A percentile compares a stretch with the other conserved stretches of the same genome.
These are phyloP conservation scores for Andrena cerasifolii DNA, from an alignment of 1,140 invertebrate species.

Conservation along the genomic window DNA sequence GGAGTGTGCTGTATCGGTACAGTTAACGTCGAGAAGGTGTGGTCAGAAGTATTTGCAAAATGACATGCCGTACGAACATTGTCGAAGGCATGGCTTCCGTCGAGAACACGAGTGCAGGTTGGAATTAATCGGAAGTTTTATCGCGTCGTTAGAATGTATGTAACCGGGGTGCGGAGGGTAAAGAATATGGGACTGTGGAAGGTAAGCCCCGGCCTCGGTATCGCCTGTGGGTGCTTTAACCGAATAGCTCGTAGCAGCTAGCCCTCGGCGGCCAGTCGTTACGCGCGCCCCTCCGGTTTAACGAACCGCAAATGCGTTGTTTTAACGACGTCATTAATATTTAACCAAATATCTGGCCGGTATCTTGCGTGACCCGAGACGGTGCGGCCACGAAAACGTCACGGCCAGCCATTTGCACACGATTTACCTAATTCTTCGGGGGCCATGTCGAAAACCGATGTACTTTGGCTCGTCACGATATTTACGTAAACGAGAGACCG, in stretches of 20 bases:
- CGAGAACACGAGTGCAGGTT: not conserved
- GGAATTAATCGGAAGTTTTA: constrained; percentile 55
- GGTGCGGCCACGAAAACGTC: constrained; percentile 53
- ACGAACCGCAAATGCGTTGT: constrained; percentile 82
- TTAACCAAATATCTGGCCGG: constrained; percentile 79
- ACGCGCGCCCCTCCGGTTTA: constrained; percentile 76
- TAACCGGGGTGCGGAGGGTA: constrained; percentile 11
- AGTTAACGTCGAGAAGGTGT: too few relatives aligned
- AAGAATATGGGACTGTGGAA: constrained; percentile 36
- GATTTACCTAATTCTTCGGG: constrained; percentile 63
- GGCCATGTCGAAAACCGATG: constrained; percentile 16
- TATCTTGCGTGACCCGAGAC: constrained; percentile 62
- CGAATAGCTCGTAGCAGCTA: constrained; percentile 67
- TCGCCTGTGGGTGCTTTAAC: constrained; percentile 63
- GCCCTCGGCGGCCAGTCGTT: constrained; percentile 72
- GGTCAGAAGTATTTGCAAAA: not conserved
- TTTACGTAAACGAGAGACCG: constrained; percentile 11
- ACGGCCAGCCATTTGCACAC: constrained; percentile 43
- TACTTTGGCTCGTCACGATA: not conserved
- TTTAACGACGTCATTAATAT: constrained; percentile 83
- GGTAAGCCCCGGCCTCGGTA: constrained; percentile 33
- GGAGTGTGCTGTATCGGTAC: too few relatives aligned
- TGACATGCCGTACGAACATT: not conserved
- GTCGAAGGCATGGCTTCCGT: not conserved
- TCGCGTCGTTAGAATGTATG: constrained; percentile 35